Conservation (phyloP, 2,113 vertebrate genomes). For the Hippocampus abdominalis region DNA sequence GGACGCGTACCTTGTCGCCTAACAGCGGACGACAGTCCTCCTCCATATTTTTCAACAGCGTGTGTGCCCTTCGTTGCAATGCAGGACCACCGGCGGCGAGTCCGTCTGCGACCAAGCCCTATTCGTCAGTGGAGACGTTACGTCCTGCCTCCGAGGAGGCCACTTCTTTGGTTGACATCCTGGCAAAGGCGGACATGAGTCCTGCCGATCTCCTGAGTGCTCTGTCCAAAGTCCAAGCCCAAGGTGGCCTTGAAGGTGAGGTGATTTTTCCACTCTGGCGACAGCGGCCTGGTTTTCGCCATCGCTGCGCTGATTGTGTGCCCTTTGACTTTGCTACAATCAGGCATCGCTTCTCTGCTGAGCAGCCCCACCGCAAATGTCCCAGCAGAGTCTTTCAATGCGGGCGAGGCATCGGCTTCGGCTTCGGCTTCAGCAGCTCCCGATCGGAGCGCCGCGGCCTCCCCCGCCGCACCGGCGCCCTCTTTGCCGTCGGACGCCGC, state of each 20-base stretch:
- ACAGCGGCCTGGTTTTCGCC: background rate
- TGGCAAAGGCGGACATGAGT: constrained; percentile 90
- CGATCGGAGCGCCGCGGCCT: constrained; percentile 36
- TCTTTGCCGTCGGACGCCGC: constrained; percentile 19
- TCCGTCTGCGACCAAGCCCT: constrained; percentile 57
- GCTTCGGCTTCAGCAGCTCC: constrained; percentile 24
- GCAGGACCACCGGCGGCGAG: constrained; percentile 28
- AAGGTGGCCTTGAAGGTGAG: constrained; percentile 82
- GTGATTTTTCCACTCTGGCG: background rate
- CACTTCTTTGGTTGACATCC: constrained; percentile 81
- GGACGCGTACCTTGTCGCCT: too few species aligned
- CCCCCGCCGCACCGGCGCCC: constrained; percentile 28
- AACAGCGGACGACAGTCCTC: too few species aligned
- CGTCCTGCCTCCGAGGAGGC: constrained; percentile 65
- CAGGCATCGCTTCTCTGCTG: constrained; percentile 82
- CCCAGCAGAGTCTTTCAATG: constrained; percentile 24
- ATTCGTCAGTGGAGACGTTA: constrained; percentile 63
- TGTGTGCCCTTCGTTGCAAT: constrained; percentile 5
- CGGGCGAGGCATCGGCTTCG: constrained; percentile 48
- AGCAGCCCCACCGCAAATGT: constrained; percentile 47
- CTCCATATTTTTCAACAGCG: too few species aligned
- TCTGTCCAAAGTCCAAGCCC: constrained; percentile 87
- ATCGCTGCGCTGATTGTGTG: background rate
- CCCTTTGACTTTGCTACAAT: constrained; percentile 8
- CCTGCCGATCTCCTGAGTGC: constrained; percentile 84